Conservation (phyloP, 2,113 vertebrate species). For the Hiodon alosoides region DNA sequence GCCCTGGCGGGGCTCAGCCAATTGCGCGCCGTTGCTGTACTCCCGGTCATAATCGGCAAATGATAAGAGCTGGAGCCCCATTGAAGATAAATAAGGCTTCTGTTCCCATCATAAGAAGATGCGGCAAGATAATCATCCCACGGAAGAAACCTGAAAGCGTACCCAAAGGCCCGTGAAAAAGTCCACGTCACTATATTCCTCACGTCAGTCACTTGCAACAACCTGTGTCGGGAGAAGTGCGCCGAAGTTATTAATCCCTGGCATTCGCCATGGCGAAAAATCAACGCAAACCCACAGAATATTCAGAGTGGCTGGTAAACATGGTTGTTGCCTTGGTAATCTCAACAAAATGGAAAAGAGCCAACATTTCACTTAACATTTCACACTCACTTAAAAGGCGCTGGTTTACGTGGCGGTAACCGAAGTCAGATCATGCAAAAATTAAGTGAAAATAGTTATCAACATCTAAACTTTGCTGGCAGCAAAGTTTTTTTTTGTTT, state of each 20-base stretch:
- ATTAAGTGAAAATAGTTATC: constrained; percentile 13
- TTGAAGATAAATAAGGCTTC: too few species aligned
- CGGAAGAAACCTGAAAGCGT: too few species aligned
- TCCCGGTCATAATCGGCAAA: too few species aligned
- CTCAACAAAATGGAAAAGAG: constrained; percentile 3
- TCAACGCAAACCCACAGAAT: neutral
- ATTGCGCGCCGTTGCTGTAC: too few species aligned
- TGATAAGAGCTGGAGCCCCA: too few species aligned
- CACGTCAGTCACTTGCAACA: constrained; percentile 18
- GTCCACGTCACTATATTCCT: neutral
- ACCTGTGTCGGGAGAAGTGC: neutral
- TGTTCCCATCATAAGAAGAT: too few species aligned
- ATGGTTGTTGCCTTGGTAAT: constrained; percentile 16
- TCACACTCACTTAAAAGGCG: too few species aligned
- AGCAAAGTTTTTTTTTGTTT: neutral
- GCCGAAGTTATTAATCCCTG: neutral
- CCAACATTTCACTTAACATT: constrained; percentile 5
- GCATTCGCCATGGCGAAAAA: neutral
- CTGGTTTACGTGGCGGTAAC: constrained; percentile 10
- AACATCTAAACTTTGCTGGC: neutral
- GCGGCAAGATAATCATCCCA: too few species aligned
- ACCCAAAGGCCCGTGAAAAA: too few species aligned
- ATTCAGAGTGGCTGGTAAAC: constrained; percentile 1
- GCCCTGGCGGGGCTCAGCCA: too few species aligned
- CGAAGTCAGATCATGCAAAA: constrained; percentile 4